phyloP scores from a whole-genome alignment of 1,140 invertebrate genomes.

The Drosophila melanogaster region DNA sequence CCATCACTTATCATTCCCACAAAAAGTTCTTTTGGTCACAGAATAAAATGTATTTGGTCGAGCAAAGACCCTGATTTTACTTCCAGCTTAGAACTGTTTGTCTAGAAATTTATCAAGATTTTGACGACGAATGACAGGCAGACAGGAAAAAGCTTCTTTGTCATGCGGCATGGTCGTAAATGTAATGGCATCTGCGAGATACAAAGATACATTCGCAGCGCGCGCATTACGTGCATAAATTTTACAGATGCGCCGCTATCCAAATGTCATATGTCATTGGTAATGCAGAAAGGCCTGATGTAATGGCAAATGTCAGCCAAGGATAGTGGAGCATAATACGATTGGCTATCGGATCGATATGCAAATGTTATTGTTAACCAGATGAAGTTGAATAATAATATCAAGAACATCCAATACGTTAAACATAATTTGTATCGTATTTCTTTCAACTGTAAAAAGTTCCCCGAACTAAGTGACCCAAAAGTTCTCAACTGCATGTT shows the following conservation, averaged over 20 bases:
- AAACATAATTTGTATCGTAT: no score
- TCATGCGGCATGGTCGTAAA: constrained; percentile 34
- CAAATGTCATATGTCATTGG: constrained; percentile 38
- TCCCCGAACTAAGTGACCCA: not conserved
- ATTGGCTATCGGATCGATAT: constrained; percentile 18
- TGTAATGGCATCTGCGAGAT: constrained; percentile 32
- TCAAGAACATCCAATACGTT: no score
- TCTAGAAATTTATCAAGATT: constrained; percentile 48
- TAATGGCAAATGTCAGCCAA: constrained; percentile 38
- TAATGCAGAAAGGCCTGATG: constrained; percentile 18
- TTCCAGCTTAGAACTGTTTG: constrained; percentile 27
- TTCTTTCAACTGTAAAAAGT: not conserved
- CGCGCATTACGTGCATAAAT: constrained; percentile 41
- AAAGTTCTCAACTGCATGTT: constrained; percentile 1
- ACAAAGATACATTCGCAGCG: constrained; percentile 21
- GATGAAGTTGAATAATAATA: not conserved
- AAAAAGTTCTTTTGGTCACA: constrained; percentile 20
- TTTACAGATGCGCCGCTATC: constrained; percentile 36
- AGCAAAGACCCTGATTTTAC: not conserved
- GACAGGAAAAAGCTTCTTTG: constrained; percentile 38
- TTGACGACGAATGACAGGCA: constrained; percentile 1
- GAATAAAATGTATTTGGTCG: constrained; percentile 21
- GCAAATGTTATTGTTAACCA: not conserved
- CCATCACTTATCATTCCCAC: no score
- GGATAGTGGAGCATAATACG: constrained; percentile 18